These are phyloP conservation scores for Galerucella pusilla DNA, from an alignment of 2,888 invertebrate genomes.

Conservation along the genomic window DNA sequence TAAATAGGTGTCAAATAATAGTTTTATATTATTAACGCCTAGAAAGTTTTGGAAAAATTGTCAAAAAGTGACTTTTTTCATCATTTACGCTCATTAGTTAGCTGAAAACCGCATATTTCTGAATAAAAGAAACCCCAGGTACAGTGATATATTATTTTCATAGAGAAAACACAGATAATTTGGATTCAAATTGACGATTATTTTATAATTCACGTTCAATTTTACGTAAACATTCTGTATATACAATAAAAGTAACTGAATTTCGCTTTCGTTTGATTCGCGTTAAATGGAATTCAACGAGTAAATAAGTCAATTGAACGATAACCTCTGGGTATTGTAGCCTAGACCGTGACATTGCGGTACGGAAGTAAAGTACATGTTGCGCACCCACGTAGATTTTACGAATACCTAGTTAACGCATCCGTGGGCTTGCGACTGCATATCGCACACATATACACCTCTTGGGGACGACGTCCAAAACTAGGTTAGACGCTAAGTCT, in stretches of 20 bases:
- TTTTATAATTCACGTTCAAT: not conserved
- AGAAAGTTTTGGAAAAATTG: no score
- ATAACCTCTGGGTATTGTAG: conserved; percentile 13
- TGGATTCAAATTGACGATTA: not conserved
- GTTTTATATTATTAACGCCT: no score
- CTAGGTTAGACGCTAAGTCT: conserved; percentile 63
- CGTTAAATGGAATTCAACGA: conserved; percentile 17
- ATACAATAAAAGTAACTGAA: not conserved
- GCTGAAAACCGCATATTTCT: no score
- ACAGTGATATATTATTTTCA: no score
- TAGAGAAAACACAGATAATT: no score
- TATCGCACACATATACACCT: conserved; percentile 53
- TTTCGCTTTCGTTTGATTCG: conserved; percentile 15
- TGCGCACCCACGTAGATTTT: conserved; percentile 26
- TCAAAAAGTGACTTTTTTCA: no score
- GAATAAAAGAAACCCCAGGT: no score
- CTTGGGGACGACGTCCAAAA: conserved; percentile 52
- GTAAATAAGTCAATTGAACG: conserved; percentile 15
- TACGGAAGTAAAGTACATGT: conserved; percentile 17
- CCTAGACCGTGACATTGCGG: conserved; percentile 29
- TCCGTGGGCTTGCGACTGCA: conserved; percentile 50
- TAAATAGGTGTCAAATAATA: no score
- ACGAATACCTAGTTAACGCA: conserved; percentile 34
- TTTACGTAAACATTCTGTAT: conserved; percentile 3
- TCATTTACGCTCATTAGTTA: no score